Conservation (phyloP, 2,113 vertebrate species). For the Thoracochromis brauschi region DNA sequence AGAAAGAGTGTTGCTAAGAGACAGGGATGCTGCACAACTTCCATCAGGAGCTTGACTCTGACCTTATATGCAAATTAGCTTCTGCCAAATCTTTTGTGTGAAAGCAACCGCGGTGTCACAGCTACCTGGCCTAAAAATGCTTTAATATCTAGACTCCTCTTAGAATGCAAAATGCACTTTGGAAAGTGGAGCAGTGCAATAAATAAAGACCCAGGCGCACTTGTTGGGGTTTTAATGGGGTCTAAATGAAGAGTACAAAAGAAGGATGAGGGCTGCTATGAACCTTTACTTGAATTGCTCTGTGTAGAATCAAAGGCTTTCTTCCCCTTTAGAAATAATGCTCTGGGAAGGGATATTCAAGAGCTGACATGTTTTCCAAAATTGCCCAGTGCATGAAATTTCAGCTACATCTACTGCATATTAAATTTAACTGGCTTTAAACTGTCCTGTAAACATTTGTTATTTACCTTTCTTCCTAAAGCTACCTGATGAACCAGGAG, state of each 20-base stretch:
- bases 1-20: conserved; percentile 97
- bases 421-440: not conserved
- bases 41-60: conserved; percentile 88
- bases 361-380: not conserved
- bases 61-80: conserved; percentile 98
- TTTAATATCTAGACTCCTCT: conserved; percentile 24
- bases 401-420: not conserved
- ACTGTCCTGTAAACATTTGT: not conserved
- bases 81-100: conserved; percentile 87
- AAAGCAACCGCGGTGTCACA: conserved; percentile 81
- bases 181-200: conserved; percentile 1
- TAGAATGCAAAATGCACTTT: conserved; percentile 16
- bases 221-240: conserved; percentile 17
- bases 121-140: conserved; percentile 81
- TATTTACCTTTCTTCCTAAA: not conserved
- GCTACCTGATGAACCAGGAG: not conserved
- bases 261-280: not conserved
- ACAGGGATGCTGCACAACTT: conserved; percentile 96
- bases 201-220: not conserved
- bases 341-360: not conserved
- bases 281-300: not conserved
- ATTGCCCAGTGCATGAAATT: not conserved
- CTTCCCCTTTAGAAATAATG: not conserved
- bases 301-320: not conserved
- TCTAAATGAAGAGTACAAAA: not conserved